A percentile compares a stretch with the other conserved stretches of the same genome.
Evolutionary conservation across 64 coral and sea anemone genomes (phyloP).

Genomic region (Montipora sp.): DNA sequence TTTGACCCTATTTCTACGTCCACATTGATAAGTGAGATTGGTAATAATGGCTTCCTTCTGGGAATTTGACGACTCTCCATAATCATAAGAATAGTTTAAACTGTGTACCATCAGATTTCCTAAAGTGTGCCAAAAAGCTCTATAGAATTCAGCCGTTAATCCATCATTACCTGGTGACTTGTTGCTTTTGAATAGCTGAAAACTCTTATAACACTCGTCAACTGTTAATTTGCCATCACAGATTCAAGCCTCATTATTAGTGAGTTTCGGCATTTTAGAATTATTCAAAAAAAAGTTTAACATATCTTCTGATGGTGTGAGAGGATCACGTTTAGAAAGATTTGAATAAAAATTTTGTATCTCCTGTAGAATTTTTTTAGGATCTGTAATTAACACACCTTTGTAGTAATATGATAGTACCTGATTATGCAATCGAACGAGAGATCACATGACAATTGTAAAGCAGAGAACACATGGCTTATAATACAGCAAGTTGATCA

Average conservation of each 20-base stretch:
- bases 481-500: not conserved
- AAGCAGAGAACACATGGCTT: not conserved
- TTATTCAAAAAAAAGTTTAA: not conserved
- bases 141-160: not conserved
- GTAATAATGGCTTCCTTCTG: not conserved
- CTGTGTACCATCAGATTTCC: not conserved
- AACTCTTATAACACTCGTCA: not conserved
- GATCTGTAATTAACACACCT: too few species aligned
- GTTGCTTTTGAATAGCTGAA: not conserved
- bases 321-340: not conserved
- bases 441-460: too few species aligned
- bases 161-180: not conserved
- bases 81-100: not conserved
- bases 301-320: not conserved
- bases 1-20: not conserved
- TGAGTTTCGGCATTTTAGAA: not conserved
- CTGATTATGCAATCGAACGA: not conserved
- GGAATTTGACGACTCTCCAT: not conserved
- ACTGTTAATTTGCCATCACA: not conserved
- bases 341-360: not conserved
- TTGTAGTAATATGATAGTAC: not conserved
- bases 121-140: not conserved
- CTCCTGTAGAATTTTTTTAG: not conserved
- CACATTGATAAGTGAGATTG: not conserved
- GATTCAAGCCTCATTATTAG: not conserved